Conservation (phyloP, 2,888 invertebrate genomes). For the Cephus rjabovi region DNA sequence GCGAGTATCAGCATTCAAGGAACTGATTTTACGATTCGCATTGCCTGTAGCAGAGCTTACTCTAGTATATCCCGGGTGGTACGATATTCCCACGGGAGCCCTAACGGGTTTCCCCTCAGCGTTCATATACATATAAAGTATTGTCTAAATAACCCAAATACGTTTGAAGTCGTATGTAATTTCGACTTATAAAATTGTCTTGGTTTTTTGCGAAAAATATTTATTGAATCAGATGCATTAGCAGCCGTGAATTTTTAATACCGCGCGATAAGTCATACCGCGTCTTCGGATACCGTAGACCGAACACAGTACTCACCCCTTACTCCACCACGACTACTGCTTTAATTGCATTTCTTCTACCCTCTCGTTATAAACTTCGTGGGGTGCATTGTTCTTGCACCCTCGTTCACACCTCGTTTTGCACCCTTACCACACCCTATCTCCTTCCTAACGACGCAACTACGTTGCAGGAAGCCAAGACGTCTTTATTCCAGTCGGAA, state of each 20-base stretch:
- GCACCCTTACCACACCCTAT: background rate
- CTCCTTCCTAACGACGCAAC: background rate
- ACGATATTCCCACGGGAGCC: background rate
- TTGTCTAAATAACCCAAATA: background rate
- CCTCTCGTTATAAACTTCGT: constrained; percentile 13
- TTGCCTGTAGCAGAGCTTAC: background rate
- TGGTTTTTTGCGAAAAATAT: background rate
- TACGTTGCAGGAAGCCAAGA: background rate
- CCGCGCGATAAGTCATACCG: background rate
- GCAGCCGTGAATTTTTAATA: background rate
- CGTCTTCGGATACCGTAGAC: background rate
- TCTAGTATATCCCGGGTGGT: background rate
- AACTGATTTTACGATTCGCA: background rate
- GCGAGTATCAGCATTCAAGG: background rate
- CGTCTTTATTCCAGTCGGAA: background rate
- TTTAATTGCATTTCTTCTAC: constrained; percentile 19
- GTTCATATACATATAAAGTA: background rate
- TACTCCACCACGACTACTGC: background rate
- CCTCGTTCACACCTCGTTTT: background rate
- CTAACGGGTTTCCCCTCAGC: background rate
- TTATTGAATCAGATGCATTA: background rate
- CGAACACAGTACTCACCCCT: background rate
- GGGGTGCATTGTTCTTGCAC: background rate
- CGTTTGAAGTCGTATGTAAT: background rate
- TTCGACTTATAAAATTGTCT: background rate